Conservation (phyloP, 2,797 vertebrate genomes). For the Lagodon rhomboides region DNA sequence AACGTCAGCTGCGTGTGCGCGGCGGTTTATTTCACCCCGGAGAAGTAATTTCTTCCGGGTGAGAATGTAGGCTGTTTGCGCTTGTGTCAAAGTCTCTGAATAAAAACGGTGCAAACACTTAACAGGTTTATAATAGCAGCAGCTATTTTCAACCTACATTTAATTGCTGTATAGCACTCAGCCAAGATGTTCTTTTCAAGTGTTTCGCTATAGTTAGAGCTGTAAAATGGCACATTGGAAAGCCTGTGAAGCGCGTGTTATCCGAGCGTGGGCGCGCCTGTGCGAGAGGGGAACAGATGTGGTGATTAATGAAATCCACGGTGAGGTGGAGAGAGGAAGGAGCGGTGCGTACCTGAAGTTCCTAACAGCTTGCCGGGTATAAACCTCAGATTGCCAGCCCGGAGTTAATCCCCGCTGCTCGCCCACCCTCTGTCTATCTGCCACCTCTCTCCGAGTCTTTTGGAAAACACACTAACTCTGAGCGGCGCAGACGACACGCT, state of each 20-base stretch:
- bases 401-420: slow-evolving; percentile 27
- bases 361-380: slow-evolving; percentile 40
- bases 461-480: slow-evolving; percentile 40
- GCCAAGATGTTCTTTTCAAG: slow-evolving; percentile 35
- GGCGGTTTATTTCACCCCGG: neutral
- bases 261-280: slow-evolving; percentile 47
- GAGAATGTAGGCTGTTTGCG: slow-evolving; percentile 5
- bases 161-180: slow-evolving; percentile 34
- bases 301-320: slow-evolving; percentile 66
- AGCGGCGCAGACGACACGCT: neutral
- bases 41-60: neutral
- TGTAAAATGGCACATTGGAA: slow-evolving; percentile 40
- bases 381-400: slow-evolving; percentile 42
- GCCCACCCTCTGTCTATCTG: slow-evolving; percentile 22
- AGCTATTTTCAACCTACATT: slow-evolving; percentile 33
- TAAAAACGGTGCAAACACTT: slow-evolving; percentile 33
- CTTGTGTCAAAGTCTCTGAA: slow-evolving; percentile 1
- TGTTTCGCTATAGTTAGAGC: slow-evolving; percentile 31
- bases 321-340: slow-evolving; percentile 28
- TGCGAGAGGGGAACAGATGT: slow-evolving; percentile 56
- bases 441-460: slow-evolving; percentile 32
- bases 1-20: neutral
- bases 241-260: slow-evolving; percentile 23
- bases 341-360: slow-evolving; percentile 54
- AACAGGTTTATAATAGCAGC: slow-evolving; percentile 34